Conservation (phyloP, 1,140 invertebrate species). For the Drosophila subpulchrella region DNA sequence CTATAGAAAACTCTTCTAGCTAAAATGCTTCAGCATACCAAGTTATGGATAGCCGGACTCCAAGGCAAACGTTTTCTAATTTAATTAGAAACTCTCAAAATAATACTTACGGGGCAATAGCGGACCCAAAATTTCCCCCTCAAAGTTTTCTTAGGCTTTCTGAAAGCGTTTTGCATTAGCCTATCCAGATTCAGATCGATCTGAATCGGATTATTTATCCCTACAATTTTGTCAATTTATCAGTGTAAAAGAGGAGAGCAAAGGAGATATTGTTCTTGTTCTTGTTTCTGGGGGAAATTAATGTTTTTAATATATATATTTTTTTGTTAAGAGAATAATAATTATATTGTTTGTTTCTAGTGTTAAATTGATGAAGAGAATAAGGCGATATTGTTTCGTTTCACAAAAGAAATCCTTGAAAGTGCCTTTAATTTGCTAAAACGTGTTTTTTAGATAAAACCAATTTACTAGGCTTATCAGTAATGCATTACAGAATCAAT, state of each 20-base stretch:
- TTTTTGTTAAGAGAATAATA: slow-evolving; percentile 36
- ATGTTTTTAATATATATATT: slow-evolving; percentile 41
- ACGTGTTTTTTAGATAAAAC: slow-evolving; percentile 75
- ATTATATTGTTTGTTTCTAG: slow-evolving; percentile 48
- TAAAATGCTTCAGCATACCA: slow-evolving; percentile 50
- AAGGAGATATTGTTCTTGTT: slow-evolving; percentile 49
- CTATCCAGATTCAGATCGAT: slow-evolving; percentile 7
- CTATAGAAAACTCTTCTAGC: slow-evolving; percentile 34
- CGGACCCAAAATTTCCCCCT: slow-evolving; percentile 11
- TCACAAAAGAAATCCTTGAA: slow-evolving; percentile 71
- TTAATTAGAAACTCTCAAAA: slow-evolving; percentile 69
- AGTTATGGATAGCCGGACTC: slow-evolving; percentile 15
- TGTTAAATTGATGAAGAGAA: slow-evolving; percentile 25
- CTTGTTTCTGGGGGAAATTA: slow-evolving; percentile 10
- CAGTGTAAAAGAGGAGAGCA: slow-evolving; percentile 12
- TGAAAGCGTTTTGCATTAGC: slow-evolving; percentile 56
- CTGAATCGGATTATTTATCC: slow-evolving; percentile 39
- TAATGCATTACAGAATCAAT: slow-evolving; percentile 40
- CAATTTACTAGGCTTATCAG: slow-evolving; percentile 67
- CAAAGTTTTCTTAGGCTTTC: slow-evolving; percentile 55
- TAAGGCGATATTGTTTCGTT: slow-evolving; percentile 63
- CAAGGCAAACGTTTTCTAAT: slow-evolving; percentile 61
- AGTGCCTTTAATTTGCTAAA: slow-evolving; percentile 83
- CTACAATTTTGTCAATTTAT: slow-evolving; percentile 81
- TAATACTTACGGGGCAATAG: slow-evolving; percentile 1